Evolutionary conservation across 2,113 vertebrate species (phyloP), one percentile per base, ranked within the genome.

Genomic region (Plestiodon gilberti): DNA sequence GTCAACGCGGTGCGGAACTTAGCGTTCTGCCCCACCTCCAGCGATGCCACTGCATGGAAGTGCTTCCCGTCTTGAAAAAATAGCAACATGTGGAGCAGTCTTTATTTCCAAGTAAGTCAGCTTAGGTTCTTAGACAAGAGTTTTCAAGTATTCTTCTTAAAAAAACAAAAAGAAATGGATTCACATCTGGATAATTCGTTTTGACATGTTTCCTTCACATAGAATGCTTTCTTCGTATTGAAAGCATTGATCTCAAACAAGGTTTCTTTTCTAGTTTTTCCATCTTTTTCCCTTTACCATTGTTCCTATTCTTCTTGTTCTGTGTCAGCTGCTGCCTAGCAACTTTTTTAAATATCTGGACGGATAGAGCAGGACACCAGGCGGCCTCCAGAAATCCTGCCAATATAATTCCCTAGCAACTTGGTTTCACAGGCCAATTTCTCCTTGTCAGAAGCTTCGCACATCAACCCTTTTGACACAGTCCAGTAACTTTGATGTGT

Each of bases 261-360:
- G 77, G 52, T 20, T 85, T 78, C 84, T 92, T 89, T 90, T 92
- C 85, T 15, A 86, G 85, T 84, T 84, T 89, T 88, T 69, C n/a
- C 62, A 83, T 89, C 90, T 28, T 88, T 88, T 80, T 3, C 18
- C 78, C 87, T 78, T 59, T 65, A 90, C 84, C 69, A 82, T 78
- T 92, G 83, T 92, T 61, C 84, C 79, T 89, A 59, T 15, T 70
- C 78, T 93, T 90, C 67, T 96, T 71, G 83, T 93, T 86, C 61
- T 64, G 73, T 93, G 93, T 96, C 93, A 96, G 88, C 84, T 90
- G 94, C 94, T 96, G 95, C 93, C 93, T 95, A 95, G 95, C 94
- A 95, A 97, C 94, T 94, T 95, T 95, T 96, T 92, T 92, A 55
- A 86, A 88, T 85, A n/a, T 77, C 84, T 91, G 83, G 82, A 94